Evolutionary conservation across 2,888 invertebrate species (phyloP).

Genomic region (Raillietiella orientalis): DNA sequence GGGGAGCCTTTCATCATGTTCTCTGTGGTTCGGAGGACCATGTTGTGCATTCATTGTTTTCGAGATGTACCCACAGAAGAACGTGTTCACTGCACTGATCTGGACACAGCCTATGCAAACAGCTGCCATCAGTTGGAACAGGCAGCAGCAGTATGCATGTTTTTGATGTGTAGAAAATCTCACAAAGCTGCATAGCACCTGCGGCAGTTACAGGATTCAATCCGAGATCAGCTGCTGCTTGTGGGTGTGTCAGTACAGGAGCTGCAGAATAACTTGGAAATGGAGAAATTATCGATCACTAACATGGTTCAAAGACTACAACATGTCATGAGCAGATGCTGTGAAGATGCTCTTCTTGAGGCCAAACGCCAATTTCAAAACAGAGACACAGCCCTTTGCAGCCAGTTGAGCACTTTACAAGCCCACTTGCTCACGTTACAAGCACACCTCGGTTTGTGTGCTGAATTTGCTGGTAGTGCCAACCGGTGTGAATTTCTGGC

Average conservation of each 20-base stretch:
- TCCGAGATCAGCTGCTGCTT: conserved; percentile 28
- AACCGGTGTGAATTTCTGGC: conserved; percentile 40
- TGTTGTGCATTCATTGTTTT: conserved; percentile 40
- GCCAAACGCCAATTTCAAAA: conserved; percentile 16
- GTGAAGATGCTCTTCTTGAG: background rate
- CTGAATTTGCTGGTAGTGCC: conserved; percentile 31
- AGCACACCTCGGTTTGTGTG: conserved; percentile 30
- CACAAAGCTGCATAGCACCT: conserved; percentile 13
- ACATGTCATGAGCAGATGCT: conserved; percentile 20
- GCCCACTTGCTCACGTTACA: conserved; percentile 31
- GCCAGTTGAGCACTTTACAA: conserved; percentile 20
- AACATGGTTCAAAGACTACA: conserved; percentile 29
- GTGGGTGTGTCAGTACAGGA: conserved; percentile 30
- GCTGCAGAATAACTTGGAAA: conserved; percentile 24
- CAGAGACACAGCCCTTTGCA: conserved; percentile 20
- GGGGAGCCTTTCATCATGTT: conserved; percentile 41
- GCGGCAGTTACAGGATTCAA: conserved; percentile 26
- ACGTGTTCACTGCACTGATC: conserved; percentile 31
- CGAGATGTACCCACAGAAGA: conserved; percentile 29
- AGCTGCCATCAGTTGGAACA: conserved; percentile 32
- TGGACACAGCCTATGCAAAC: conserved; percentile 36
- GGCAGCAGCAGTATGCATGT: conserved; percentile 12
- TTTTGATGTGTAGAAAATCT: background rate
- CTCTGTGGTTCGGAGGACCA: conserved; percentile 27
- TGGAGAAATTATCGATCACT: conserved; percentile 27